Conservation (phyloP, 2,888 invertebrate genomes). For the Nemotelus pantherinus region DNA sequence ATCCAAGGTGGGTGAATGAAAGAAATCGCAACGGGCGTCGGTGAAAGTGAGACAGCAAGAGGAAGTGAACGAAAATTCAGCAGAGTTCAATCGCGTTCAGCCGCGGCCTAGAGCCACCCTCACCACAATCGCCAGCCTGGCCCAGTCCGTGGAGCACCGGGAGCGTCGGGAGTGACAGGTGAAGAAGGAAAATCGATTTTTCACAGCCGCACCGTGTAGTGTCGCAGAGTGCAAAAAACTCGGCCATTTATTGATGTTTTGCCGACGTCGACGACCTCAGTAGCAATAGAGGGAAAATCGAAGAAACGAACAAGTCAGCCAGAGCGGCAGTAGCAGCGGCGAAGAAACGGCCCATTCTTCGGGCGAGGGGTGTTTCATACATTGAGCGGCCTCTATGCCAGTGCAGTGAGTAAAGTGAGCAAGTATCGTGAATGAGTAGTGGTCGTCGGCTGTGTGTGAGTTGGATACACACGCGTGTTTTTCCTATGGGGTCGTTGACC, state of each 20-base stretch:
- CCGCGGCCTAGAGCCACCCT: slow-evolving; percentile 11
- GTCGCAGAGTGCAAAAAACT: slow-evolving; percentile 53
- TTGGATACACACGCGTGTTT: slow-evolving; percentile 42
- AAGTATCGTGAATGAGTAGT: slow-evolving; percentile 10
- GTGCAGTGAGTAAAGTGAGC: neutral
- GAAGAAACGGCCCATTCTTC: neutral
- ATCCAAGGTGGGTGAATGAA: too few species aligned
- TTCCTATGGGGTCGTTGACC: slow-evolving; percentile 49
- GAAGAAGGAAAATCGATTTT: slow-evolving; percentile 50
- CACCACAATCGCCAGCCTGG: neutral
- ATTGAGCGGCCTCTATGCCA: neutral
- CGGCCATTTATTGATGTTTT: slow-evolving; percentile 54
- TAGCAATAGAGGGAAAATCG: slow-evolving; percentile 12
- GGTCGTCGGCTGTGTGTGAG: slow-evolving; percentile 27
- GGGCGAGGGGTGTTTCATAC: slow-evolving; percentile 8
- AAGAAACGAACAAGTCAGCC: slow-evolving; percentile 1
- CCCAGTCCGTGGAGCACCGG: neutral
- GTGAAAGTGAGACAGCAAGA: slow-evolving; percentile 36
- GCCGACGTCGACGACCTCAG: slow-evolving; percentile 37
- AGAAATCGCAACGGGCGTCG: neutral
- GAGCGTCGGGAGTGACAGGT: neutral
- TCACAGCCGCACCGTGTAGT: slow-evolving; percentile 22
- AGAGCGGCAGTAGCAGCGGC: neutral
- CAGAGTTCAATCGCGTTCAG: slow-evolving; percentile 14
- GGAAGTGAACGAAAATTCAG: slow-evolving; percentile 36